Evolutionary conservation across 2,888 invertebrate genomes (phyloP), one percentile per base, ranked within the genome.

Genomic region (Andrena fulva): DNA sequence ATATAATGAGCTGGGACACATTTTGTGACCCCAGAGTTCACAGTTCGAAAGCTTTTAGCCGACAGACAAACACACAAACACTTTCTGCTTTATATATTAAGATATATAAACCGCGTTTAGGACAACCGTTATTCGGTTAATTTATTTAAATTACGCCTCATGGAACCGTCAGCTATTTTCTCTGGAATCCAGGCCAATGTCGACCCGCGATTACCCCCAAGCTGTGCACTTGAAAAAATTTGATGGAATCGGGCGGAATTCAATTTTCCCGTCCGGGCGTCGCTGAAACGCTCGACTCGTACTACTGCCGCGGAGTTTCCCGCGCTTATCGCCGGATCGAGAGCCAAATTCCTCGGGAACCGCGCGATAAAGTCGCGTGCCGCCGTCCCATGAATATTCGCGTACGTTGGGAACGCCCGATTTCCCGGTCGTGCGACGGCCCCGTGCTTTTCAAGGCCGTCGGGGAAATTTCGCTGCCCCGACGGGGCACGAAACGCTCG

Each of bases 221-320:
- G 20, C 24, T 4, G 24, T 24, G 24, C 56, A 24, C 56, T 24
- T 20, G 56, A 56, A 24, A 56, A 56, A 56, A 27, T 10, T 56
- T 56, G 1, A 56, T 10, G 24, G 1, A 33, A 68, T 68, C 6
- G 5, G 24, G 24, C 33, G 33, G 31, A 54, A 24, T 35, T 33
- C 16, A 68, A 68, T 24, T 68, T 74, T 59, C 27, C n/a, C 20
- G 1, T 1, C 42, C 0, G 3, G 5, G 10, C 12, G 56, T 2
- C 77, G 16, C 5, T 10, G 60, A 75, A 31, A 67, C 20, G 66
- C 29, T 67, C 3, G 77, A 77, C 62, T 67, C 67, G 42, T 10
- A 62, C 60, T 27, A 67, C 60, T 76, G 52, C 68, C 54, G 16
- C 10, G 24, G 3, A 10, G n/a, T n/a, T 4, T n/a, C 16, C n/a